These are phyloP conservation scores for Rynchops niger DNA, from an alignment of 2,113 vertebrate genomes.

Conservation along the genomic window DNA sequence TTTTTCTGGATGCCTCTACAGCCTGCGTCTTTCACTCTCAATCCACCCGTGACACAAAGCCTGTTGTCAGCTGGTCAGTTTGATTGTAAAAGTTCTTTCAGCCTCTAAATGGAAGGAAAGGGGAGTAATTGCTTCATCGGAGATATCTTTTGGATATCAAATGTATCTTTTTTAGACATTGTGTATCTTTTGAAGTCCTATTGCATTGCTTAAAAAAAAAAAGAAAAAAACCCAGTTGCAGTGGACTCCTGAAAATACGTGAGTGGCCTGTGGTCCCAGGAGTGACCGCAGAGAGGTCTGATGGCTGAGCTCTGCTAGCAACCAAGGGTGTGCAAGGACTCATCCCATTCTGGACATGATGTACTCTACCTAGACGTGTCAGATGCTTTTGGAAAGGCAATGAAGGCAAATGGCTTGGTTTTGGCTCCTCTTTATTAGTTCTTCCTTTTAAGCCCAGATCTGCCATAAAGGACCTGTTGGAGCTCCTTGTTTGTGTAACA, in stretches of 20 bases:
- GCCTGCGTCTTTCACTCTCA: not conserved
- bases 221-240: not conserved
- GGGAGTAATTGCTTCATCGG: not conserved
- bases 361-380: not conserved
- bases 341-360: not conserved
- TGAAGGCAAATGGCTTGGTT: not conserved
- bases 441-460: not conserved
- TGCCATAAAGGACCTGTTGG: not conserved
- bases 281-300: not conserved
- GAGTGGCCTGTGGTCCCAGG: not conserved
- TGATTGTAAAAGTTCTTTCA: not conserved
- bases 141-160: not conserved
- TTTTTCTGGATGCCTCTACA: not conserved
- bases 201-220: not conserved
- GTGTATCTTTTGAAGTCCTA: not conserved
- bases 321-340: fast-evolving
- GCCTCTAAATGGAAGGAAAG: not conserved
- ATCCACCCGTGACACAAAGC: not conserved
- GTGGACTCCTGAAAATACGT: not conserved
- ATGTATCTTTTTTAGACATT: not conserved
- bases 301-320: not conserved
- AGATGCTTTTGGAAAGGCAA: not conserved
- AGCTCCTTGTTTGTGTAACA: not conserved
- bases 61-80: not conserved
- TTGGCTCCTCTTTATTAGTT: not conserved